Evolutionary conservation across 2,888 invertebrate species (phyloP).

Genomic region (Tenthredo scrophulariae): DNA sequence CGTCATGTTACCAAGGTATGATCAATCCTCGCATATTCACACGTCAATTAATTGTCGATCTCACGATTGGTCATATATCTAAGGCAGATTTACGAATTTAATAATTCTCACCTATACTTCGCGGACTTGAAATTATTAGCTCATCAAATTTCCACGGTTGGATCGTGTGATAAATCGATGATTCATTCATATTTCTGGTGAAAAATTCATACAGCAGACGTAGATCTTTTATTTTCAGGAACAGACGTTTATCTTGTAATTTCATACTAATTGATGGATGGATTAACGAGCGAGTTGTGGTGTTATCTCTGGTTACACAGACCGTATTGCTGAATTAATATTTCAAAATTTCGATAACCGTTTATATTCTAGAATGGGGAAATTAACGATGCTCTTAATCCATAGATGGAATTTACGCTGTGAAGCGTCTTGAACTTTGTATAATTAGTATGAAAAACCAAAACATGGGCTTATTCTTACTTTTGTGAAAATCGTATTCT

Average conservation of each 20-base stretch:
- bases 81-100: background rate
- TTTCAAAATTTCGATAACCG: background rate
- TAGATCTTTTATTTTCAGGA: background rate
- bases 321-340: background rate
- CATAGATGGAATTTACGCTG: background rate
- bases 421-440: background rate
- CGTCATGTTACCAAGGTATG: background rate
- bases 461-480: background rate
- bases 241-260: background rate
- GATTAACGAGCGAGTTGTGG: background rate
- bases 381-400: background rate
- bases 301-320: background rate
- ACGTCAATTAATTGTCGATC: background rate
- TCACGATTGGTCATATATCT: background rate
- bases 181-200: background rate
- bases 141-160: background rate
- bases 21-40: background rate
- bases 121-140: background rate
- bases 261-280: background rate
- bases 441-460: background rate
- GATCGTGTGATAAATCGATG: background rate
- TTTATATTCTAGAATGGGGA: background rate
- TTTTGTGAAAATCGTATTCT: slow-evolving; percentile 18
- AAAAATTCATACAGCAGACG: background rate
- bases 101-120: background rate